Conservation (phyloP, 2,888 invertebrate species). For the Saturnia pavonia region DNA sequence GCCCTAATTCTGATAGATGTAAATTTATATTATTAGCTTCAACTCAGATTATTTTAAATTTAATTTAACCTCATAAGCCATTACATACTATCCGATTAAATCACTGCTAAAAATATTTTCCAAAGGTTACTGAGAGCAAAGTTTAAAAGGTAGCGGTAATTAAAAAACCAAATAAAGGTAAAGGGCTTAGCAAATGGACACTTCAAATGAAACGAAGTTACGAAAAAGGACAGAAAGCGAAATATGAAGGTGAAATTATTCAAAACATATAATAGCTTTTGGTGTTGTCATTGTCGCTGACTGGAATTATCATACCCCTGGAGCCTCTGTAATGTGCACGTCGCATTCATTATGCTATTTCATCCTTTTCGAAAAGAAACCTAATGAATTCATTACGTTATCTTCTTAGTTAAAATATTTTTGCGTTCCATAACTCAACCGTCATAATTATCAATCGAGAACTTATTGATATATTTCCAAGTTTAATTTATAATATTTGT, state of each 20-base stretch:
- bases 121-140: conserved; percentile 3
- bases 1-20: no score
- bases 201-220: conserved; percentile 17
- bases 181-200: neutral
- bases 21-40: neutral
- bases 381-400: neutral
- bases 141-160: conserved; percentile 2
- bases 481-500: neutral
- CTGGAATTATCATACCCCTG: conserved; percentile 19
- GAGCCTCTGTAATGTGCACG: conserved; percentile 19
- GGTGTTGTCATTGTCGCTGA: conserved; percentile 20
- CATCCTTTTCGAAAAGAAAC: neutral
- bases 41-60: neutral
- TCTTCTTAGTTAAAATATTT: neutral
- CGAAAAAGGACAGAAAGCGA: conserved; percentile 19
- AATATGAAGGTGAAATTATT: conserved; percentile 24
- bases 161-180: conserved; percentile 10
- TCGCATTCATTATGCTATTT: neutral
- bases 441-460: neutral
- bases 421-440: neutral
- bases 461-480: neutral
- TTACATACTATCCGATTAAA: neutral
- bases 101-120: neutral
- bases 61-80: neutral
- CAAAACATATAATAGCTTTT: conserved; percentile 20